phyloP scores from a whole-genome alignment of 2,888 invertebrate species.

The Cremastinae sp. region DNA sequence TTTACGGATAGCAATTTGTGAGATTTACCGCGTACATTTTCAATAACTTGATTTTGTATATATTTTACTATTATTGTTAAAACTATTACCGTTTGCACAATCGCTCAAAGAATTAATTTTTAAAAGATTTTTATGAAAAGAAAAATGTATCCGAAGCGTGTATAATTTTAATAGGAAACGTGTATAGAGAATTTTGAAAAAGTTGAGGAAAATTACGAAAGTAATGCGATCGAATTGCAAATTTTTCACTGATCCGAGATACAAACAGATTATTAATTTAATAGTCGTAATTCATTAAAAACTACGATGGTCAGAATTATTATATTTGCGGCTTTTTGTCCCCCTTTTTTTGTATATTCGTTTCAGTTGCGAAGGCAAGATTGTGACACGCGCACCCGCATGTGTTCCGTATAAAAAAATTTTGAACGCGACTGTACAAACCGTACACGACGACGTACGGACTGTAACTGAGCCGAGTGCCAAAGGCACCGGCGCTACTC shows the following conservation, averaged over 20 bases:
- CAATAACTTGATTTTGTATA: background rate
- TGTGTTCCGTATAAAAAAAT: slow-evolving; percentile 46
- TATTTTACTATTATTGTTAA: background rate
- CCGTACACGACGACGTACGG: slow-evolving; percentile 71
- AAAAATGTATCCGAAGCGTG: no score
- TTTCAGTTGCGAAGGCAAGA: slow-evolving; percentile 24
- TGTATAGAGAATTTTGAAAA: background rate
- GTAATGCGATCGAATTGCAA: slow-evolving; percentile 11
- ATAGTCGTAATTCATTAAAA: no score
- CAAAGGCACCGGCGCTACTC: slow-evolving; percentile 17
- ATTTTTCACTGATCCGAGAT: slow-evolving; percentile 13
- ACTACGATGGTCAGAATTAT: slow-evolving; percentile 1
- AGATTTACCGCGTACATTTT: slow-evolving; percentile 19
- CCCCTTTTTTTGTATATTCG: slow-evolving; percentile 17
- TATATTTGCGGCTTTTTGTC: background rate
- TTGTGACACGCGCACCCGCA: slow-evolving; percentile 8
- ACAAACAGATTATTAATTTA: slow-evolving; percentile 4
- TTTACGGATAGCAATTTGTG: slow-evolving; percentile 3
- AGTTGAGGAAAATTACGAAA: background rate
- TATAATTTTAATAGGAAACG: background rate
- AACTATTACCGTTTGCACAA: no score
- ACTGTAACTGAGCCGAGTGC: slow-evolving; percentile 72
- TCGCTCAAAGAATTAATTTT: slow-evolving; percentile 11
- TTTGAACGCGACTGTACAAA: slow-evolving; percentile 37
- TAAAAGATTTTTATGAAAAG: background rate